Base-by-base conservation (phyloP, 2,888 invertebrate genomes). In the Odiellus spinosus region DNA sequence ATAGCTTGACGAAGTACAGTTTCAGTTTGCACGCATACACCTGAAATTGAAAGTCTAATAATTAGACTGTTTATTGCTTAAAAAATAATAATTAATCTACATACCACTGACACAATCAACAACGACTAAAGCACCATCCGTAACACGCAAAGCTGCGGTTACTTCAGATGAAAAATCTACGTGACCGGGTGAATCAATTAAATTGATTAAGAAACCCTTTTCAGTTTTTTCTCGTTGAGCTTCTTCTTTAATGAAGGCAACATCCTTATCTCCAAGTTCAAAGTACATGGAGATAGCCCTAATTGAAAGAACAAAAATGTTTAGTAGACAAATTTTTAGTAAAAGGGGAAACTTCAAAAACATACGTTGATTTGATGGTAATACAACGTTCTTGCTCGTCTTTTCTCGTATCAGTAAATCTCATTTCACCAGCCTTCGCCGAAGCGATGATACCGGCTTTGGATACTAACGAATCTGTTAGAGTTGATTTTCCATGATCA, bases 331-430 rank as follows among this genome's bases (percentile, higher is more conserved):
- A 12, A 3, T 14, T 38, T 38, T 15, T 38, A 17, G 12, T 11
- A 14, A n/a, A n/a, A 44, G 14, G 17, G 26, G 19, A n/a, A n/a
- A n/a, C n/a, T 43, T 44, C 8, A 12, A 38, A 38, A n/a, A 76
- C 85, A 80, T 71, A 91, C 88, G 98, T 99, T 48, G 98, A 98
- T 73, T 98, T 99, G 73, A 99, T 99, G 69, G 98, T 99, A 71
- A 99, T 99, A 69, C 99, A 99, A 71, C 98, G 78, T 73, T 99
- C 98, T 68, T 99, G 98, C 71, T 99, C 98, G 72, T 99, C 98
- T 70, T 99, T 96, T 56, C 98, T 80, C 46, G 98, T 99, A 68
- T 99, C 98, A 20, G 98, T 99, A 71, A 98, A 99, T 57, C 98
- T 78, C 14, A 95, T 93, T 70, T 99, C 98, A 61, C 98, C 98